Percentiles rank a stretch among this genome's conserved stretches.
Evolutionary conservation across 2,888 invertebrate species (phyloP).

Genomic region (Meandrusa payeni): DNA sequence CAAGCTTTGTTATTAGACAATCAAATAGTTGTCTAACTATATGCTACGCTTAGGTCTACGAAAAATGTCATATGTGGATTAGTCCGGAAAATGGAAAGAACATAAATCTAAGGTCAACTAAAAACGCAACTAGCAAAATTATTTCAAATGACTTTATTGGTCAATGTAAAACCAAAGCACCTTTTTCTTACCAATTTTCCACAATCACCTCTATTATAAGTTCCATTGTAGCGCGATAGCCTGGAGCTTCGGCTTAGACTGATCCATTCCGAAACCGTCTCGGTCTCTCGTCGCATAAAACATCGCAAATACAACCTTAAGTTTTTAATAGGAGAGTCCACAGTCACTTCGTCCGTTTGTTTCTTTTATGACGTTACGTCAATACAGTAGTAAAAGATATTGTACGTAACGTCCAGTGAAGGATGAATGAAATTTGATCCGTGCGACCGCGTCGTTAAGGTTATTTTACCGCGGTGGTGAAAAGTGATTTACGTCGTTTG

Average conservation of each 20-base stretch:
- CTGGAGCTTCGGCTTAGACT: constrained; percentile 62
- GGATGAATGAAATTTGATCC: constrained; percentile 33
- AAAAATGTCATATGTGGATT: too few species aligned
- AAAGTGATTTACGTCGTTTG: constrained; percentile 47
- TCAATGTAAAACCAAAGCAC: constrained; percentile 23
- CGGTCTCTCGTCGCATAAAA: constrained; percentile 40
- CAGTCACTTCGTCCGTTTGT: constrained; percentile 49
- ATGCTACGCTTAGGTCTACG: too few species aligned
- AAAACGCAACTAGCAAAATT: neutral
- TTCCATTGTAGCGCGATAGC: constrained; percentile 72
- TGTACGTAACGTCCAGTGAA: constrained; percentile 48
- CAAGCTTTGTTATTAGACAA: too few species aligned
- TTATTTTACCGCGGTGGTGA: constrained; percentile 35
- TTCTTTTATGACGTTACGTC: constrained; percentile 74
- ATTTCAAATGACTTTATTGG: constrained; percentile 10
- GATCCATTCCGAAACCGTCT: constrained; percentile 67
- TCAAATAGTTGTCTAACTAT: too few species aligned
- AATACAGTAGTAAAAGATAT: constrained; percentile 38
- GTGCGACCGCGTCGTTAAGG: constrained; percentile 40
- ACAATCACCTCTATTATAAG: constrained; percentile 72
- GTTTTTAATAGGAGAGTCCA: constrained; percentile 47
- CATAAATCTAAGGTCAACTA: too few species aligned
- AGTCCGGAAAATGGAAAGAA: too few species aligned
- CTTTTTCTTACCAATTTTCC: constrained; percentile 60
- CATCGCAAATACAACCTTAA: constrained; percentile 54